These are phyloP conservation scores for Mnemiopsis leidyi DNA, from an alignment of 37 sponge, comb jelly and placozoan genomes.

Conservation along the genomic window DNA sequence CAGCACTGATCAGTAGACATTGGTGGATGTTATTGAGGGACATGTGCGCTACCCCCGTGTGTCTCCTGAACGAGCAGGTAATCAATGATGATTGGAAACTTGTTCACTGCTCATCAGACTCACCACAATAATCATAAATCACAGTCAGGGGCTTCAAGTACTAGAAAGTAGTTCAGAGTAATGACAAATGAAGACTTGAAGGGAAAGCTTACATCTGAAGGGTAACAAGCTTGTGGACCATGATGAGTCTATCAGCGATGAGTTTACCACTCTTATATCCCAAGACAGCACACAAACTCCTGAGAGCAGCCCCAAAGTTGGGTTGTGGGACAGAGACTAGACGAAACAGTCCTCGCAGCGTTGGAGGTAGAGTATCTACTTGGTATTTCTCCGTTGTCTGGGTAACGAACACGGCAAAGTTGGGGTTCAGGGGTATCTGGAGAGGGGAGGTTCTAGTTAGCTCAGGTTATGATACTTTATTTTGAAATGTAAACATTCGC, in stretches of 20 bases:
- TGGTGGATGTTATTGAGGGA: slow-evolving; percentile 38
- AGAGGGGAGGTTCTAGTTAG: no score
- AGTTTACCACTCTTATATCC: slow-evolving; percentile 71
- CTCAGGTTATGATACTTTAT: no score
- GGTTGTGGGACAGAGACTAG: slow-evolving; percentile 75
- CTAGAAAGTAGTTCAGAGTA: no score
- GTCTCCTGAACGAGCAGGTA: no score
- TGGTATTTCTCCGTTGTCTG: not conserved
- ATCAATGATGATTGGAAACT: no score
- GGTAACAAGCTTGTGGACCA: slow-evolving; percentile 69
- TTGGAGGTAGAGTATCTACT: slow-evolving; percentile 67
- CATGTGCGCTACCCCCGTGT: slow-evolving; percentile 20
- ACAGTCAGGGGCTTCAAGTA: no score
- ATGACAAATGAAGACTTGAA: no score
- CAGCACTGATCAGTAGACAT: slow-evolving; percentile 22
- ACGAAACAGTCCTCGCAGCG: slow-evolving; percentile 70
- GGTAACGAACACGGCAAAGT: slow-evolving; percentile 68
- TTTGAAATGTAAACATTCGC: no score
- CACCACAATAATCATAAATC: no score
- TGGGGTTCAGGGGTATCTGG: slow-evolving; percentile 60
- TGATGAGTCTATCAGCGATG: slow-evolving; percentile 72
- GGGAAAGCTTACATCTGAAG: slow-evolving; percentile 79
- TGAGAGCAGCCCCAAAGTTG: slow-evolving; percentile 67
- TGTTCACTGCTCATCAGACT: no score
- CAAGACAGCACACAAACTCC: slow-evolving; percentile 68